phyloP scores from a whole-genome alignment of 2,888 invertebrate species.

The Agrotis clavis region DNA sequence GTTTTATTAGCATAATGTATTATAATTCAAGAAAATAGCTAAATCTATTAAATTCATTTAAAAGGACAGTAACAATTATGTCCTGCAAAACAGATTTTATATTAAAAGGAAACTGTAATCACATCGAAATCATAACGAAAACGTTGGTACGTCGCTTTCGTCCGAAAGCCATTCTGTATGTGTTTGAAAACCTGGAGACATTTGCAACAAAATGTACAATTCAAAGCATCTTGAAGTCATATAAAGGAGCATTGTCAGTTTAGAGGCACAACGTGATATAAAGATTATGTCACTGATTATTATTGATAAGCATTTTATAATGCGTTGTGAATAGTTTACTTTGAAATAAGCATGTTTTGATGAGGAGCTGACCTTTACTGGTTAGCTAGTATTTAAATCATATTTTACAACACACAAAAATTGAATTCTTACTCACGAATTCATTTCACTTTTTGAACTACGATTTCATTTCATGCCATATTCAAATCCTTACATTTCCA shows the following conservation, averaged over 20 bases:
- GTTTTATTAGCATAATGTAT: no score
- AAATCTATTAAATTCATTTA: not conserved
- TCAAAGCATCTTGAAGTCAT: not conserved
- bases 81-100: not conserved
- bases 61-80: not conserved
- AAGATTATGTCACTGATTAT: no score
- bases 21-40: not conserved
- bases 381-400: no score
- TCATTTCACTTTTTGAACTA: not conserved
- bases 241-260: not conserved
- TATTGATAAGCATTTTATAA: no score
- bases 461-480: not conserved
- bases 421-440: no score
- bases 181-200: constrained; percentile 8
- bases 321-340: no score
- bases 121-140: constrained; percentile 14
- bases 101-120: not conserved
- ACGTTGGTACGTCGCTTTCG: not conserved
- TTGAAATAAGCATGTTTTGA: no score
- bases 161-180: not conserved
- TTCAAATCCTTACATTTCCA: not conserved
- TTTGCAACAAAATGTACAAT: not conserved
- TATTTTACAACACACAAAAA: no score
- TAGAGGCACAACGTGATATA: not conserved
- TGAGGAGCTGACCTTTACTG: no score